Base-by-base conservation (phyloP, 2,888 invertebrate genomes). In the Matsumyia berberina region DNA sequence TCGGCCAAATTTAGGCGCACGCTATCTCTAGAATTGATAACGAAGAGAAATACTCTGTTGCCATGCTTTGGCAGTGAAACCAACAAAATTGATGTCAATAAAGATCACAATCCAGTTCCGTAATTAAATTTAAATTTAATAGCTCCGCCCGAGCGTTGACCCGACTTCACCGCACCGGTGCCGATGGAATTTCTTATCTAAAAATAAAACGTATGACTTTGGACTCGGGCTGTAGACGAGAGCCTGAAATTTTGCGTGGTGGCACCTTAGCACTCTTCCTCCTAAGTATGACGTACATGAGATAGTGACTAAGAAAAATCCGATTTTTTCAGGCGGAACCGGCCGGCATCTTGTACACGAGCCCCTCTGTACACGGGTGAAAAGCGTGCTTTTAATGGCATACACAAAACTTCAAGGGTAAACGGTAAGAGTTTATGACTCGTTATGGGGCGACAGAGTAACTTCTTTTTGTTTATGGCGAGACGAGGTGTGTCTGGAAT, bases 31-130 rank as follows among this genome's bases (percentile, higher is more conserved):
- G 7, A 51, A 51, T 11, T 51, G 29, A 51, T 31, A 51, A 33
- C 53, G 8, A 31, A 53, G 33, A 5, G 15, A 5, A 31, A 8
- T 53, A 15, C 53, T 15, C 33, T 62, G 64, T 64, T 64, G 42
- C 37, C 49, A 64, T 8, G 49, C 49, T 37, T 24, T 37, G 12
- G 64, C n/a, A 2, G 7, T 51, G 29, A 51, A 3, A 5, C n/a
- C 1, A 7, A 62, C 39, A 39, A 49, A 51, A 24, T 64, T 29
- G 15, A 24, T 64, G 49, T 29, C 64, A 51, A 49, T 33, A 33
- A 39, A 46, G 62, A 62, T 46, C n/a, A 5, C 33, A 62, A 49
- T n/a, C 64, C 49, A 64, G 64, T 64, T 64, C 64, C 64, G 64
- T 37, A 35, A 51, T 64, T 35, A 51, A 49, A 64, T 39, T 51